Percentiles rank a stretch among this genome's conserved stretches.
Evolutionary conservation across 2,888 invertebrate species (phyloP).

Genomic region (Psylliodes chrysocephalus): DNA sequence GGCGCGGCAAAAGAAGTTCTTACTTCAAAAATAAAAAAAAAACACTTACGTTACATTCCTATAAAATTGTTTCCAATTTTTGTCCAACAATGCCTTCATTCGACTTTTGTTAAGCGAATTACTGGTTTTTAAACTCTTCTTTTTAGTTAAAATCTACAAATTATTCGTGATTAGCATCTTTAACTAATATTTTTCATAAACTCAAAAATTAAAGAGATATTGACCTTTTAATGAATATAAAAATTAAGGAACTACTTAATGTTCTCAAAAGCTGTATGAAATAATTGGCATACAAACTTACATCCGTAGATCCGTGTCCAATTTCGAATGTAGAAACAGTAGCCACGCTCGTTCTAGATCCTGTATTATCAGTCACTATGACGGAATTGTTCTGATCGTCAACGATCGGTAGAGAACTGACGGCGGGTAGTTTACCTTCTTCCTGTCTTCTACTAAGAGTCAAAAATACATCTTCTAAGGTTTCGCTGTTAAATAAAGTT

Average conservation of each 20-base stretch:
- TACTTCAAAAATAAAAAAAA: too few species aligned
- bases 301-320: conserved; percentile 52
- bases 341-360: conserved; percentile 43
- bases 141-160: conserved; percentile 33
- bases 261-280: too few species aligned
- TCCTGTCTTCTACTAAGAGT: conserved; percentile 76
- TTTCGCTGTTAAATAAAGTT: conserved; percentile 73
- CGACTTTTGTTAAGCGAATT: conserved; percentile 44
- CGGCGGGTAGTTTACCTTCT: conserved; percentile 57
- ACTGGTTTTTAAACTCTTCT: conserved; percentile 38
- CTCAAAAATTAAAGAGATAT: too few species aligned
- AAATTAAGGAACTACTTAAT: too few species aligned
- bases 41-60: conserved; percentile 51
- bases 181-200: too few species aligned
- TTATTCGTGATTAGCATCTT: too few species aligned
- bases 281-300: too few species aligned
- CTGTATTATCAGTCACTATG: conserved; percentile 21
- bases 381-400: conserved; percentile 45
- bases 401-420: conserved; percentile 34
- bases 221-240: too few species aligned
- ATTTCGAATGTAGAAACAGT: conserved; percentile 48
- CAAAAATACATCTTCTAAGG: conserved; percentile 89
- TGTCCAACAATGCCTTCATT: conserved; percentile 49
- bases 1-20: too few species aligned
- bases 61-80: conserved; percentile 54